Base-by-base conservation (phyloP, 2,888 invertebrate species). In the Dicyrtomina minuta region DNA sequence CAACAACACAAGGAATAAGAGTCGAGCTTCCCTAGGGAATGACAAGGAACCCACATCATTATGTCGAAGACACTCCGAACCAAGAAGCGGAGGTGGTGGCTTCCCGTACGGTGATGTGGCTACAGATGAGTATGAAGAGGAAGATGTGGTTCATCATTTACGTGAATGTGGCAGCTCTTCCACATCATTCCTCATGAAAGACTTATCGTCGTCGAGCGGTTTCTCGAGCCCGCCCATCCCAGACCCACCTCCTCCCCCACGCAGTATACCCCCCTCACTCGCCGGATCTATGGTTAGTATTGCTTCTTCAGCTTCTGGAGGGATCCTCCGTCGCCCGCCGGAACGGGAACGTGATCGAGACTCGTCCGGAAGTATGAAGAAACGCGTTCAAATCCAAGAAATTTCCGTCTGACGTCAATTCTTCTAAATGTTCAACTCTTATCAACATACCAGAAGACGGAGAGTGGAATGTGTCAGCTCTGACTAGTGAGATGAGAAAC, bases 241-340 rank as follows among this genome's bases (percentile, higher is more conserved):
- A 55, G 76, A 78, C 27, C 76, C 76, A 27, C 78, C 78, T 4
- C 78, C 76, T n/a, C 78, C 78, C 1, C 78, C 78, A n/a, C 60
- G 78, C 10, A 67, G 68, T 43, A 68, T 71, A 44, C 64, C 68
- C n/a, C 68, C 68, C 3, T 71, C 71, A 27, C 17, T 68, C 49
- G 62, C 62, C n/a, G 68, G 68, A 5, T 62, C 62, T 10, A 68
- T 68, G 68, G 68, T 56, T 17, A 68, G 68, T 46, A 62, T 68
- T 27, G 68, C 61, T 2, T 68, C 68, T 41, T 68, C 71, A 33
- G 65, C 62, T 46, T 61, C 67, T 3, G 66, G 61, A 24, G 70
- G 70, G 22, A 71, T 71, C 46, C 64, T 71, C 26, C 61, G 70
- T 12, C 49, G 68, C 46, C 66, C 46, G 55, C 70, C 62, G 44